These are phyloP conservation scores for Lycocorax pyrrhopterus DNA, from an alignment of 2,113 vertebrate species.

Conservation along the genomic window DNA sequence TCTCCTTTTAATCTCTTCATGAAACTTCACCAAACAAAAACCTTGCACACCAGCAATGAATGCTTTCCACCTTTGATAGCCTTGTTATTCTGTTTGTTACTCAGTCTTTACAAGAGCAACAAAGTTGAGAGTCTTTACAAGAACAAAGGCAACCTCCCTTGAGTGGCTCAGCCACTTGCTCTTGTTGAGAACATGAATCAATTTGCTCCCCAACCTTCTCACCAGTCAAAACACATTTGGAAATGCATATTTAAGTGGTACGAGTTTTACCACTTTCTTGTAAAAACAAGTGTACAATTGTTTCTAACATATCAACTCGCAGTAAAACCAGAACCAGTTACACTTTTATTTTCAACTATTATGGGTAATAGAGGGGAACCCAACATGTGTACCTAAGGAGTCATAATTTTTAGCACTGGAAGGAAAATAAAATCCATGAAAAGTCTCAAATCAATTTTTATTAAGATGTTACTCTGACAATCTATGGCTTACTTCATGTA, in stretches of 20 bases:
- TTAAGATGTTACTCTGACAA: background rate
- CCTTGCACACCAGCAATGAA: background rate
- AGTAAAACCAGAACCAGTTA: background rate
- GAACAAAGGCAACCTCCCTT: background rate
- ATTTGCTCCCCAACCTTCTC: background rate
- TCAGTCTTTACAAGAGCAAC: background rate
- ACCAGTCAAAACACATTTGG: background rate
- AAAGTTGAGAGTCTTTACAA: background rate
- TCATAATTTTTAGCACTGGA: background rate
- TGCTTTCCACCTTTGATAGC: background rate
- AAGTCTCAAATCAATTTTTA: background rate
- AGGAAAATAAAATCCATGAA: background rate
- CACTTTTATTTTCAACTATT: background rate
- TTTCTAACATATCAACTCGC: background rate
- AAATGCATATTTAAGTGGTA: background rate
- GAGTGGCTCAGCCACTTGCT: background rate
- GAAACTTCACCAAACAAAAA: background rate
- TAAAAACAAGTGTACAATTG: background rate
- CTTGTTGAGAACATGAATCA: background rate
- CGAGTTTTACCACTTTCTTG: background rate
- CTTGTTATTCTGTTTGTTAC: background rate
- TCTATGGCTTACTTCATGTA: background rate
- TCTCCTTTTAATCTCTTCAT: background rate
- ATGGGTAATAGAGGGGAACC: background rate
- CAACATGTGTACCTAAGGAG: background rate